A percentile compares a stretch with the other conserved stretches of the same genome.
These are phyloP conservation scores for Listronotus bonariensis DNA, from an alignment of 1,140 invertebrate species.

Conservation along the genomic window DNA sequence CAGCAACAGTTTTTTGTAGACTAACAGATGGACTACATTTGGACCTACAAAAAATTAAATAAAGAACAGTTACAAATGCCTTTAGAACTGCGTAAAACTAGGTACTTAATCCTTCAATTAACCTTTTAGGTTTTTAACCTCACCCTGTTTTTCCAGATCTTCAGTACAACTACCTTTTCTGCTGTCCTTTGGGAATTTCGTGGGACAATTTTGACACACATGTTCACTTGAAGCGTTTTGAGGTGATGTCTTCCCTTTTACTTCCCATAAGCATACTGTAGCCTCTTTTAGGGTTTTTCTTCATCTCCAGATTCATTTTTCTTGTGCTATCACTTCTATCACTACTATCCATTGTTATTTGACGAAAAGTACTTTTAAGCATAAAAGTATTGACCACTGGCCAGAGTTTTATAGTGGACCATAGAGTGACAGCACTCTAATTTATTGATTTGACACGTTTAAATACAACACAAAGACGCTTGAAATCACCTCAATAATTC, in stretches of 20 bases:
- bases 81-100: too few species aligned
- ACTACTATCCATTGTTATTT: constrained; percentile 23
- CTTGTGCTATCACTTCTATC: constrained; percentile 26
- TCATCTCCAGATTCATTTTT: constrained; percentile 42
- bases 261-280: constrained; percentile 66
- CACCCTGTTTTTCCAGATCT: constrained; percentile 7
- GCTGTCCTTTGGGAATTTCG: neutral
- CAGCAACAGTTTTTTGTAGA: constrained; percentile 34
- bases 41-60: too few species aligned
- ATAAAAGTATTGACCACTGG: constrained; percentile 29
- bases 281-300: constrained; percentile 66
- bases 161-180: constrained; percentile 30
- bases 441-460: constrained; percentile 34
- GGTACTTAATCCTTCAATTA: too few species aligned
- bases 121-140: neutral
- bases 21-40: neutral
- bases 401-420: constrained; percentile 18
- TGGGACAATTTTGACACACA: neutral
- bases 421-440: constrained; percentile 24
- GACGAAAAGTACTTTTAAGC: neutral
- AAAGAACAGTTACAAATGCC: too few species aligned
- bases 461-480: constrained; percentile 8
- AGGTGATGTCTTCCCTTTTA: constrained; percentile 66
- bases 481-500: neutral
- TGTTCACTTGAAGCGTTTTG: constrained; percentile 48